Evolutionary conservation across 2,797 vertebrate species (phyloP).

Genomic region (Neoniphon sammara): DNA sequence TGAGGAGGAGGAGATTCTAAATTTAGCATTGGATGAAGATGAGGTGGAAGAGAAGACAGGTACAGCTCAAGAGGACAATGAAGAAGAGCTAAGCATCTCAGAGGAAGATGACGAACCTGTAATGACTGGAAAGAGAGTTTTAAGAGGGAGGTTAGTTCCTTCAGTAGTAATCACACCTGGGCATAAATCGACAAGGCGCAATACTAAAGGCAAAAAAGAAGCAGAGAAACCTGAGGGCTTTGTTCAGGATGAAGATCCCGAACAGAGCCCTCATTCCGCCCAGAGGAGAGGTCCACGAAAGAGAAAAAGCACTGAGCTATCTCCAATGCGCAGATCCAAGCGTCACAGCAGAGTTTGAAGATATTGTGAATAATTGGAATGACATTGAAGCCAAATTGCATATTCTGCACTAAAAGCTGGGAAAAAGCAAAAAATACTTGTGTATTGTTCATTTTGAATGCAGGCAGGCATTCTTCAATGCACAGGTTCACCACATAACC

Average conservation of each 20-base stretch:
- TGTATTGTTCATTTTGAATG: too few species aligned
- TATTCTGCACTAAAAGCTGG: background rate
- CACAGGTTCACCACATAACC: too few species aligned
- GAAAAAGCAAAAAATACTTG: background rate
- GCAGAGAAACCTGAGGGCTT: slow-evolving; percentile 15
- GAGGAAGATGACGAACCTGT: slow-evolving; percentile 31
- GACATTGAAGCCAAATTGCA: background rate
- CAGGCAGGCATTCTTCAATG: too few species aligned
- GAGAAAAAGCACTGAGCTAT: slow-evolving; percentile 45
- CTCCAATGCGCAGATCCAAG: slow-evolving; percentile 47
- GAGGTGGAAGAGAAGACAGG: slow-evolving; percentile 11
- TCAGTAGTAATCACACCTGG: slow-evolving; percentile 27
- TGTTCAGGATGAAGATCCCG: slow-evolving; percentile 15
- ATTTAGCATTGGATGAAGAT: slow-evolving; percentile 19
- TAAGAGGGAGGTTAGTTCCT: slow-evolving; percentile 49
- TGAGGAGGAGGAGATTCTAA: background rate
- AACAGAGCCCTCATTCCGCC: slow-evolving; percentile 4
- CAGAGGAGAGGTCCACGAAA: slow-evolving; percentile 38
- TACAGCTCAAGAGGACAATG: background rate
- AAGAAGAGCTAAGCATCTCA: slow-evolving; percentile 21
- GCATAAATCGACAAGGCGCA: slow-evolving; percentile 23
- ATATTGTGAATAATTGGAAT: background rate
- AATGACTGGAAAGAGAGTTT: slow-evolving; percentile 31
- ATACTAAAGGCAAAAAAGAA: slow-evolving; percentile 1
- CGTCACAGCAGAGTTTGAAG: slow-evolving; percentile 42